phyloP scores from a whole-genome alignment of 2,888 invertebrate species.

The Antheraea assamensis region DNA sequence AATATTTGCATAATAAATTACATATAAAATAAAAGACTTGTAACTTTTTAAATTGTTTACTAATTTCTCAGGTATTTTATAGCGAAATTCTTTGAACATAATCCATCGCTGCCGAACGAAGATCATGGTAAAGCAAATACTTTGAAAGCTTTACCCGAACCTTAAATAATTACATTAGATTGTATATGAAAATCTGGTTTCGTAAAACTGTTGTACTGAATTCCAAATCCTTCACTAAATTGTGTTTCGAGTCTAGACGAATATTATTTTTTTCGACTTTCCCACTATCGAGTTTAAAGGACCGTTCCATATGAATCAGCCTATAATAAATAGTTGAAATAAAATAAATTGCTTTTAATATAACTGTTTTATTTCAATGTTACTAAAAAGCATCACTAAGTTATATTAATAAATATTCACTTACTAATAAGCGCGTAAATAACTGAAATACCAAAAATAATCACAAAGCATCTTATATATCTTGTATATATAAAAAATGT shows the following conservation, averaged over 20 bases:
- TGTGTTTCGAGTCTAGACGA: not conserved
- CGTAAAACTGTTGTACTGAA: not conserved
- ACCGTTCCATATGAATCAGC: not conserved
- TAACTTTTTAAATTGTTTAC: constrained; percentile 14
- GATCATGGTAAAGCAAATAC: constrained; percentile 40
- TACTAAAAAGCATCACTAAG: not conserved
- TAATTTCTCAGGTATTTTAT: constrained; percentile 67
- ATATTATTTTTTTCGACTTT: not conserved
- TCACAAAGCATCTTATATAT: not conserved
- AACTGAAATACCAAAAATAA: not conserved
- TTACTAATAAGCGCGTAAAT: not conserved
- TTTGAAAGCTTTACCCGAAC: constrained; percentile 10
- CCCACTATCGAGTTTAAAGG: not conserved
- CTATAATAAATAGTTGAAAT: not conserved
- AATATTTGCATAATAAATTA: too few species aligned
- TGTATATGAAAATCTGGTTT: not conserved
- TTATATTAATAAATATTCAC: not conserved
- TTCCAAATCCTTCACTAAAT: not conserved
- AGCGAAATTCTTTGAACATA: constrained; percentile 73
- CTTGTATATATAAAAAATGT: not conserved
- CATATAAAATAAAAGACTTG: not conserved
- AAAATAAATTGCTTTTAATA: not conserved
- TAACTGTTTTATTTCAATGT: not conserved
- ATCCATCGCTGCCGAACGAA: constrained; percentile 43
- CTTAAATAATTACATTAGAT: not conserved